Base-by-base conservation (phyloP, 2,113 vertebrate genomes). In the Calonectris borealis region DNA sequence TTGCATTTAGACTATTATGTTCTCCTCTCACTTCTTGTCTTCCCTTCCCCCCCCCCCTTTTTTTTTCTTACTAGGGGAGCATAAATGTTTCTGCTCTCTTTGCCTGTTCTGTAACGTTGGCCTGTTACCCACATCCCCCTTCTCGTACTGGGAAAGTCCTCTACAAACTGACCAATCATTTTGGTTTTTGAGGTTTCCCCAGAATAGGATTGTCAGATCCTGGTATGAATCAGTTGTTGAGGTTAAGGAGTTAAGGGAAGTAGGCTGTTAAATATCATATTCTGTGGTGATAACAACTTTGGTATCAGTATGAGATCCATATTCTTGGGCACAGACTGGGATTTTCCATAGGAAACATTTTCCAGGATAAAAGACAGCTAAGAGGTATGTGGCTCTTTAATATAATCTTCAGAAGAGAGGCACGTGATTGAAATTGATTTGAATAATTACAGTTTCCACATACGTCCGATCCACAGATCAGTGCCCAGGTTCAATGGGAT, bases 361-460 rank as follows among this genome's bases (percentile, higher is more conserved):
- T 25, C 46, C 54, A 38, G 73, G 66, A 87, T 76, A 51, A 91
- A 89, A 82, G 77, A 46, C 52, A 69, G 40, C 54, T 44, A 19
- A 57, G 85, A 68, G 40, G 7, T 73, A 16, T 75, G 55, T 17
- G 13, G 65, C 55, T 89, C 75, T 76, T 88, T 73, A 69, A 58
- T 66, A 31, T 52, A 60, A 20, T 91, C 91, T 88, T 93, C 69
- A 87, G 86, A 69, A 87, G 88, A 78, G 48, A 78, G 55, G 52
- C 83, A 92, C 7, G 38, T 94, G 82, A n/a, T 52, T 85, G 61
- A 86, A 65, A 89, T 54, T 4, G 22, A 79, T 94, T 86, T 86
- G 77, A 92, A 92, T 96, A 91, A 97, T 97, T 96, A n/a, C 55
- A 95, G 96, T 97, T 96, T 97, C 96, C 95, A 96, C 93, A 90